These are phyloP conservation scores for Anaspis maculata DNA, from an alignment of 2,888 invertebrate species.

Conservation along the genomic window DNA sequence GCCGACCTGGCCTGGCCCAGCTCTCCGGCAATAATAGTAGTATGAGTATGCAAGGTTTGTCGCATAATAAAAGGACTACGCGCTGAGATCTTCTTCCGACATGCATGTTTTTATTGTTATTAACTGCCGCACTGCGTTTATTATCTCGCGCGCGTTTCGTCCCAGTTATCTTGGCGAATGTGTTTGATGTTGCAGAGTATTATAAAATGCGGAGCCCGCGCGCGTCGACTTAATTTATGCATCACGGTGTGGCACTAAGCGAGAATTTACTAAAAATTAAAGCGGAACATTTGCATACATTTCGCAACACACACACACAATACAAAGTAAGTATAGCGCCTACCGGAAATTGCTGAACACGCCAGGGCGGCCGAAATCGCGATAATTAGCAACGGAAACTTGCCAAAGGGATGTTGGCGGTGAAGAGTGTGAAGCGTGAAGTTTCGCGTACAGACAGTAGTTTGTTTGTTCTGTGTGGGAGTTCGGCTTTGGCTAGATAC, in stretches of 20 bases:
- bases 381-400: no score
- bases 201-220: constrained; percentile 6
- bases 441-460: no score
- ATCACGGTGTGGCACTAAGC: background rate
- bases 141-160: constrained; percentile 6
- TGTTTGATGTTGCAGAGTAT: constrained; percentile 11
- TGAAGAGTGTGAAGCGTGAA: no score
- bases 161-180: constrained; percentile 7
- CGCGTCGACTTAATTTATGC: constrained; percentile 8
- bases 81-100: constrained; percentile 12
- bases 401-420: no score
- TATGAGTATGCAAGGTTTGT: constrained; percentile 13
- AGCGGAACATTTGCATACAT: constrained; percentile 3
- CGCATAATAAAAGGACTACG: constrained; percentile 14
- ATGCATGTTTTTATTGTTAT: constrained; percentile 17
- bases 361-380: no score
- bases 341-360: no score
- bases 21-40: no score
- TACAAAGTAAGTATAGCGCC: no score
- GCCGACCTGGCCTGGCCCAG: no score
- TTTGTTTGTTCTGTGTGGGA: no score
- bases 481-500: no score
- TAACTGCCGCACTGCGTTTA: constrained; percentile 1
- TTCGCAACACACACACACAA: no score
- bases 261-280: constrained; percentile 1